Base-by-base conservation (phyloP, 2,888 invertebrate genomes). In the Molorchus minor region DNA sequence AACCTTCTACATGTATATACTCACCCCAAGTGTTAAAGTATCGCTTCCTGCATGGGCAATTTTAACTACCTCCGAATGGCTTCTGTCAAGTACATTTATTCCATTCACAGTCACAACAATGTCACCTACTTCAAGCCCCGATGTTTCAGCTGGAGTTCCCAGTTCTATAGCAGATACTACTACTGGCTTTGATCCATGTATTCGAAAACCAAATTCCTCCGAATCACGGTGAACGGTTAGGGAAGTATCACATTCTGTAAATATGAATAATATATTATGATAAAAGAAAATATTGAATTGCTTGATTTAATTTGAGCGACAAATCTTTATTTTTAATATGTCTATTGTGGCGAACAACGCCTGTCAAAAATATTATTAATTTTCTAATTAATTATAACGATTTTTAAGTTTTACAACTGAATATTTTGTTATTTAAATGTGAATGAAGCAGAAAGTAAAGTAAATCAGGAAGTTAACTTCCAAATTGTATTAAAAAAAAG, bases 111-210 rank as follows among this genome's bases (percentile, higher is more conserved):
- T 89, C 78, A 96, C 89, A 38, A 97, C 90, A 62, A 97, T 95
- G 78, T 97, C 97, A 20, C 97, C 97, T 40, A 96, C 93, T 84
- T 94, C 93, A 51, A 97, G 82, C 0, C 96, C 96, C 2, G 93
- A 94, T 54, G 87, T 89, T 80, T 96, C 96, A 0, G 97, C 96
- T 0, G 96, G 94, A 0, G 96, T 96, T 68, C 93, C 94, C 29
- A 93, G 91, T 81, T 96, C 96, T 68, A 97, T 95, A 15, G 94
- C 94, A 2, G 96, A 96, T 20, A 97, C 95, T 10, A 96, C 94
- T n/a, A 96, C 96, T 0, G 97, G 97, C 75, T 94, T 93, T 58
- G 94, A 94, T 19, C 96, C 96, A 73, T 96, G 94, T 75, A 98
- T 96, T 61, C 97, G 88, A 80, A 98, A 96, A 10, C 96, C 96